These are phyloP conservation scores for Anguilla pacifica DNA, from an alignment of 2,797 vertebrate species.

Conservation along the genomic window DNA sequence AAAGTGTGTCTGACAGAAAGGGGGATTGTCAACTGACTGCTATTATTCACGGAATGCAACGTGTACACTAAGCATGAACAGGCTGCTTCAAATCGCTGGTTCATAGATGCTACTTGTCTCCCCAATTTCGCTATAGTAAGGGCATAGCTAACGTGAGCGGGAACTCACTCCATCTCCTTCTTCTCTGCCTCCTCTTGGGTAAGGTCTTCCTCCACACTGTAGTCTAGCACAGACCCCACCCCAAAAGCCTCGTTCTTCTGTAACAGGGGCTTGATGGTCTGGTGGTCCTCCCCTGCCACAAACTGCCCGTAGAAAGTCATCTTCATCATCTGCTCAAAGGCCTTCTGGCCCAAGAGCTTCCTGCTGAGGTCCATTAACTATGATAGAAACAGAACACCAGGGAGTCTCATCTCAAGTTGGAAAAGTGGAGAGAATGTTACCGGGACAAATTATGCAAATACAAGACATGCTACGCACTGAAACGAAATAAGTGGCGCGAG, in stretches of 20 bases:
- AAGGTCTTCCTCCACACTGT: constrained; percentile 89
- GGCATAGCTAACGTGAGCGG: not conserved
- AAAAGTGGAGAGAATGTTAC: not conserved
- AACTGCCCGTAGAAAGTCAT: constrained; percentile 97
- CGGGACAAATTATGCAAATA: not conserved
- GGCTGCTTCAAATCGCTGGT: not conserved
- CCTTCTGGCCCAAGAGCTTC: constrained; percentile 77
- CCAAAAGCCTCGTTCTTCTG: constrained; percentile 82
- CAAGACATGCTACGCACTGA: not conserved
- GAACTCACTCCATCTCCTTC: constrained; percentile 85
- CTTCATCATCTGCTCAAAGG: constrained; percentile 90
- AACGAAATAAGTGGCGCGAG: not conserved
- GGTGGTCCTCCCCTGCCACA: constrained; percentile 90
- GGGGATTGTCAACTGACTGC: not conserved
- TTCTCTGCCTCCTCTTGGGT: constrained; percentile 78
- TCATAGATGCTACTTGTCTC: not conserved
- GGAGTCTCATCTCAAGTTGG: not conserved
- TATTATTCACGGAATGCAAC: not conserved
- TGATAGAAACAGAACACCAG: not conserved
- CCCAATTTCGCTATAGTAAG: not conserved
- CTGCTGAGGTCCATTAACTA: constrained; percentile 80
- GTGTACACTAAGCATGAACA: not conserved
- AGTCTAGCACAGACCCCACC: constrained; percentile 91
- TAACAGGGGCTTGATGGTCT: constrained; percentile 86
- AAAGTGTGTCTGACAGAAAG: not conserved